Percentiles rank a stretch among this genome's conserved stretches.
Evolutionary conservation across 2,888 invertebrate genomes (phyloP).

Genomic region (Agrotis segetum): DNA sequence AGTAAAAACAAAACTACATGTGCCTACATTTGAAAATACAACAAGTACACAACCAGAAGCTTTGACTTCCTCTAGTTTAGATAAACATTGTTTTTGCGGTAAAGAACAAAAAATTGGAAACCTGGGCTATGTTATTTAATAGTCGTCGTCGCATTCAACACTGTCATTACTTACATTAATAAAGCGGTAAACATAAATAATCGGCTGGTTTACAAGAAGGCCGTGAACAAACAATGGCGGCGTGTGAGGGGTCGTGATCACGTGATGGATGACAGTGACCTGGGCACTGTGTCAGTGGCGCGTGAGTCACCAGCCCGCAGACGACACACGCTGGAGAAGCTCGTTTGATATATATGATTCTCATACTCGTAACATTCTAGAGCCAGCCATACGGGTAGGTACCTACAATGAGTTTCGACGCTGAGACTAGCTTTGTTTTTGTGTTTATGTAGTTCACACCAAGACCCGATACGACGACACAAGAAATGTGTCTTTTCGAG

Average conservation of each 20-base stretch:
- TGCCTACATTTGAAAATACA: no score
- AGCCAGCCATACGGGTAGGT: no score
- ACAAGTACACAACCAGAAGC: no score
- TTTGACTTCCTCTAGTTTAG: not conserved
- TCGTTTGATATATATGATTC: no score
- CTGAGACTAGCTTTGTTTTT: no score
- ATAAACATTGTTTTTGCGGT: not conserved
- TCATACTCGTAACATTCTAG: no score
- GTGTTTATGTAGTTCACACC: no score
- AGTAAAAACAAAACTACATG: no score
- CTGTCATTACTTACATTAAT: conserved; percentile 3
- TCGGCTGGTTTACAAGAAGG: not conserved
- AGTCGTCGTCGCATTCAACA: not conserved
- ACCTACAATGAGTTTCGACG: no score
- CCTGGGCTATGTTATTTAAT: conserved; percentile 5
- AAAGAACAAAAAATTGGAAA: not conserved
- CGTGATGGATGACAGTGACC: conserved; percentile 30
- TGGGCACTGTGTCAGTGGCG: conserved; percentile 29
- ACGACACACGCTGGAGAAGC: no score
- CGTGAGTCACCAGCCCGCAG: not conserved
- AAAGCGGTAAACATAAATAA: not conserved
- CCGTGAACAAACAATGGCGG: conserved; percentile 14
- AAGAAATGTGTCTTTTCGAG: no score
- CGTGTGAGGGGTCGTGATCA: conserved; percentile 9
- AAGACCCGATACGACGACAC: no score